Conservation (phyloP, 1,140 invertebrate genomes). For the Dryas iulia region DNA sequence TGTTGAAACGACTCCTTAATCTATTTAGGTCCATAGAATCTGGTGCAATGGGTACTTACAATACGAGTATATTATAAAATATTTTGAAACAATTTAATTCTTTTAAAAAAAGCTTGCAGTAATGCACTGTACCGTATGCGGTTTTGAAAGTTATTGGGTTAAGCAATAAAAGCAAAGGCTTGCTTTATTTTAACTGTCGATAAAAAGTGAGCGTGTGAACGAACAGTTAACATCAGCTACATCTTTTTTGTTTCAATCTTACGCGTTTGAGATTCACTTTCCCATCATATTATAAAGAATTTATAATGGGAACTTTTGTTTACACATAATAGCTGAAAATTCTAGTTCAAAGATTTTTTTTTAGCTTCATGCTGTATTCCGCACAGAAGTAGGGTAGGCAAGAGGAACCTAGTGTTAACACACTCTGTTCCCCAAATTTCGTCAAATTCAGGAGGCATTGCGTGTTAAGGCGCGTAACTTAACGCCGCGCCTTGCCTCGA, state of each 20-base stretch:
- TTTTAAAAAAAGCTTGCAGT: constrained; percentile 4
- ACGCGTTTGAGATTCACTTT: not conserved
- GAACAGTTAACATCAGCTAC: constrained; percentile 1
- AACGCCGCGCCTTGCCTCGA: too few relatives aligned
- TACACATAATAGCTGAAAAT: not conserved
- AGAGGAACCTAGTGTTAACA: too few relatives aligned
- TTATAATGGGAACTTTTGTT: not conserved
- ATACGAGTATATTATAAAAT: not conserved
- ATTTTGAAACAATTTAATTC: not conserved
- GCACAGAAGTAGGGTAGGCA: too few relatives aligned
- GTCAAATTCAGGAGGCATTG: too few relatives aligned
- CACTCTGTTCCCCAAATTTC: too few relatives aligned
- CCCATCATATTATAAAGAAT: not conserved
- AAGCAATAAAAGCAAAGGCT: constrained; percentile 20
- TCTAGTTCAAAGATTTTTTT: not conserved
- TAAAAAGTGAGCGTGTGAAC: constrained; percentile 29
- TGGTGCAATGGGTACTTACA: too few relatives aligned
- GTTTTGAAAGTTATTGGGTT: constrained; percentile 27
- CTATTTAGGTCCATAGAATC: too few relatives aligned
- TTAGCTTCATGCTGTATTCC: too few relatives aligned
- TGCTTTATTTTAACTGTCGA: constrained; percentile 19
- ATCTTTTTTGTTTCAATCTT: not conserved
- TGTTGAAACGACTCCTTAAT: too few relatives aligned
- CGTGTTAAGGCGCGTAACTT: too few relatives aligned
- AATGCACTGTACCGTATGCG: constrained; percentile 25